Evolutionary conservation across 2,888 invertebrate species (phyloP), one percentile per base, ranked within the genome.

Genomic region (Axea sp.): DNA sequence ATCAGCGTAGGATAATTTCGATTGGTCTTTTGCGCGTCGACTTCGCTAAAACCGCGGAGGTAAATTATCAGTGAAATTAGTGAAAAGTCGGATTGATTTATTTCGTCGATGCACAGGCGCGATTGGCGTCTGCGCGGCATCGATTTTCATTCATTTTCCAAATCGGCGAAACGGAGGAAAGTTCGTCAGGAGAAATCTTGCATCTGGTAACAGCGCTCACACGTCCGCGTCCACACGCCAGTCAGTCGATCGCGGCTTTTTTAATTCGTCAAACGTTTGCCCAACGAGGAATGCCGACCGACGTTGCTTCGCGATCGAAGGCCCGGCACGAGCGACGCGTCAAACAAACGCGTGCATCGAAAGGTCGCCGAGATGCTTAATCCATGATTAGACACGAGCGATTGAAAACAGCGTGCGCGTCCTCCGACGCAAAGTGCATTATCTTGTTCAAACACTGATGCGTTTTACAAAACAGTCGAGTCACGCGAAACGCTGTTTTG

Each of bases 221-320:
- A 45, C 45, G 51, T 30, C 53, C 57, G 49, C 45, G 62, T 28
- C 64, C 64, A 53, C 26, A 39, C 41, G 62, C 67, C 60, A 65
- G 68, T 73, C 73, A 64, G 39, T 15, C 43, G 65, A 45, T 73
- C 43, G 59, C 43, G 22, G 37, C 14, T 60, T 67, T 59, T 69
- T 69, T 53, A 55, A 60, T 68, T 73, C 64, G 73, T 47, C 64
- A 72, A 73, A 49, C 64, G 51, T 57, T 73, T 68, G 64, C 72
- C 67, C 71, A 68, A 57, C 57, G 69, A 67, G 53, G 67, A 67
- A 65, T 73, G 62, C 45, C 41, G 68, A 47, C 35, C 47, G 28
- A 43, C 31, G 47, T 43, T 71, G 14, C 51, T 39, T 55, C 14
- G 30, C 24, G 59, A 43, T 73, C 22, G 31, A 39, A 51, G 57